Evolutionary conservation across 2,113 vertebrate species (phyloP).

Genomic region (Pseudopodoces humilis): DNA sequence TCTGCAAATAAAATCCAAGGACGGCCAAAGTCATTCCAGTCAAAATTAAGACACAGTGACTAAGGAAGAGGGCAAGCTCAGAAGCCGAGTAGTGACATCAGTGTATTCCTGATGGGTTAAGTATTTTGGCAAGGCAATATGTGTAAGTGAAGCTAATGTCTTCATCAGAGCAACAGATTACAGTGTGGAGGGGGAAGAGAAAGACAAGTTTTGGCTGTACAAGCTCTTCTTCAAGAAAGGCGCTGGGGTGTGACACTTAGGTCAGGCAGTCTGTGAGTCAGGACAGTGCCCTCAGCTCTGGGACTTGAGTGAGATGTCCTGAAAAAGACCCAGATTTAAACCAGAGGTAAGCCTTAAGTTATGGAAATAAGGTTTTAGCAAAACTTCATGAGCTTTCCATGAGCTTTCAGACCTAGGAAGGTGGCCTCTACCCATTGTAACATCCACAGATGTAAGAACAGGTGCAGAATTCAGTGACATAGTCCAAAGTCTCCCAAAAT

Average conservation of each 20-base stretch:
- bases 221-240: neutral
- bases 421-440: neutral
- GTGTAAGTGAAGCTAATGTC: neutral
- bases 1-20: neutral
- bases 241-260: neutral
- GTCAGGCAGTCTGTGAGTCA: neutral
- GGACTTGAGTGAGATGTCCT: neutral
- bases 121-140: neutral
- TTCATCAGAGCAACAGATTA: neutral
- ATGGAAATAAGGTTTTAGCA: neutral
- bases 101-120: neutral
- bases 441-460: neutral
- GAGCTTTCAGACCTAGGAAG: neutral
- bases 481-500: neutral
- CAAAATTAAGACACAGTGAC: neutral
- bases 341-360: rapidly evolving
- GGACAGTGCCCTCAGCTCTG: neutral
- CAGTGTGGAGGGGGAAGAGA: neutral
- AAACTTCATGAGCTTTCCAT: neutral
- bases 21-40: slow-evolving; percentile 6
- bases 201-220: neutral
- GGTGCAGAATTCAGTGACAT: neutral
- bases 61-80: neutral
- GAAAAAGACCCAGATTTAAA: neutral
- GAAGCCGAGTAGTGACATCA: neutral